Base-by-base conservation (phyloP, 2,113 vertebrate genomes). In the Daphoenositta chrysoptera region DNA sequence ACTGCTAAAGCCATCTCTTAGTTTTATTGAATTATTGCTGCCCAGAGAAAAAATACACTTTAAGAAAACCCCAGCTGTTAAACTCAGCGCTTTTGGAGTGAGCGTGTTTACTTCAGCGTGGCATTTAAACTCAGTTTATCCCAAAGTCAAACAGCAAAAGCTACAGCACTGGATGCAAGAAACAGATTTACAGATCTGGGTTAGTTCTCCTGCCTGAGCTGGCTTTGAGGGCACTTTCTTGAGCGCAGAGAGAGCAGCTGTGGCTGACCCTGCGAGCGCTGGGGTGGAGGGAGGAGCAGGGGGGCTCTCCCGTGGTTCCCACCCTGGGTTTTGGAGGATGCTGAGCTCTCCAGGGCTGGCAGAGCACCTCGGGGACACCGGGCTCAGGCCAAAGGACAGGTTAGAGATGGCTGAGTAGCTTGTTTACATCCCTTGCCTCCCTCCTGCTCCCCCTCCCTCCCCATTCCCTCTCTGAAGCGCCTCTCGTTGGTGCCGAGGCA, bases 1-100 rank as follows among this genome's bases (percentile, higher is more conserved):
- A 70, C 72, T 90, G 51, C 72, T 95, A 92, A 94, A 94, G 65
- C 72, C 86, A 40, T 54, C 83, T 86, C n/a, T 27, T 96, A 89
- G 65, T 79, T 96, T 96, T 92, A 95, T 94, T 97, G 96, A 97
- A 96, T 96, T 95, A 95, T 96, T 97, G 72, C 79, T 56, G 45
- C 81, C 90, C 75, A 53, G 94, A 95, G 93, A 40, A 64, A 89
- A 83, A 93, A 50, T 20, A 57, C 21, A 58, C 69, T 89, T 87
- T 47, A 73, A 51, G 66, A 64, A 91, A 95, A 90, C 40, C 71
- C 71, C 79, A 81, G 48, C 88, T 95, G 92, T 81, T 96, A 86
- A 88, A 83, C 15, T 26, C 42, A 78, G 64, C 0, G 0, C 68
- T 86, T 95, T 81, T 68, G 60, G 79, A 93, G 75, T 0, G 7